Evolutionary conservation across 2,888 invertebrate species (phyloP), one percentile per base, ranked within the genome.

Genomic region (Caenorhabditis doughertyi): DNA sequence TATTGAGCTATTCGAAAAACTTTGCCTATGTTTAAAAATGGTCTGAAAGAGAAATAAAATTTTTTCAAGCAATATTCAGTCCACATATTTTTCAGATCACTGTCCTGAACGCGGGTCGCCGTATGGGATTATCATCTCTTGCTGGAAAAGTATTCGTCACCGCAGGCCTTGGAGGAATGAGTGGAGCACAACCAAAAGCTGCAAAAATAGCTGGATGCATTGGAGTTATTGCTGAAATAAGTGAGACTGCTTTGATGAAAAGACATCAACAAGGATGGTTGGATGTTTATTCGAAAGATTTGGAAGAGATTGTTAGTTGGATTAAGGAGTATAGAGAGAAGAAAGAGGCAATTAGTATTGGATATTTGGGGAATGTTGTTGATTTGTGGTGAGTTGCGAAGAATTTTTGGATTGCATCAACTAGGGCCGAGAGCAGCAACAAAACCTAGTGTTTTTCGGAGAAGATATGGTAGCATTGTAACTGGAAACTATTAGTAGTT

Each of bases 111-210:
- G 94, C 94, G 13, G 94, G 94, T 4, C 90, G 94, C 70, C 93
- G 93, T 82, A 89, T 94, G 44, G 92, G 92, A 0, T 85, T 91
- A 0, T 91, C 92, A 49, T 92, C 93, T 68, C 89, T 94, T 83
- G 89, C 92, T 3, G 94, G 94, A 44, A 81, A 85, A 62, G 88
- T 88, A 21, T 94, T 94, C 86, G 92, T 94, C 29, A 94, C 94
- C 0, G 93, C 94, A 1, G 94, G 94, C 0, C 92, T 94, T 3
- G 94, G 94, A 9, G 89, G 88, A 70, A 87, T 87, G 89, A 82
- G 79, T 60, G 94, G 94, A 1, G 94, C 94, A 0, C 94, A 94
- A 90, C 93, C 94, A 3, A 94, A 94, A 90, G 94, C 94, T 1
- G 94, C 94, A 2, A 93, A 93, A 44, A 94, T 94, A 74, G 93